Percentiles rank a stretch among this genome's conserved stretches.
phyloP scores from a whole-genome alignment of 2,797 vertebrate genomes.

The Molossus molossus region DNA sequence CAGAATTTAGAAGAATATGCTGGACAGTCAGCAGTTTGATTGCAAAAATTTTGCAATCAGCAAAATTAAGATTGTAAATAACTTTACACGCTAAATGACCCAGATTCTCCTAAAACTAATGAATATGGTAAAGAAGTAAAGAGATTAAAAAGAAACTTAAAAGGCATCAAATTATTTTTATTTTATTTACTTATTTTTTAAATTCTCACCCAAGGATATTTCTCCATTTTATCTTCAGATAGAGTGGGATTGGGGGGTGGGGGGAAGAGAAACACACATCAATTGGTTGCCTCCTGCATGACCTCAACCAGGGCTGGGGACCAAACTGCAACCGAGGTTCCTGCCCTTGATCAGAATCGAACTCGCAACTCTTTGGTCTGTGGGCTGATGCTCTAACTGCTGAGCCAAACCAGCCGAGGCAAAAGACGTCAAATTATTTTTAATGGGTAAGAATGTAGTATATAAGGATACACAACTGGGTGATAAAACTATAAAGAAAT shows the following conservation, averaged over 20 bases:
- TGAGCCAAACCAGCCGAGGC: too few relatives aligned
- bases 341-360: too few relatives aligned
- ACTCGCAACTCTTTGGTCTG: too few relatives aligned
- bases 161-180: slow-evolving; percentile 3
- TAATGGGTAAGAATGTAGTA: not conserved
- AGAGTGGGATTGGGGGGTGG: too few relatives aligned
- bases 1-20: slow-evolving; percentile 16
- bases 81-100: not conserved
- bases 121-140: not conserved
- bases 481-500: slow-evolving; percentile 32
- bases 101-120: not conserved
- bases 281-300: too few relatives aligned
- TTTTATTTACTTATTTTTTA: too few relatives aligned
- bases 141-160: slow-evolving; percentile 18
- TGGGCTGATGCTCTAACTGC: too few relatives aligned
- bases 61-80: slow-evolving; percentile 32
- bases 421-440: slow-evolving; percentile 19
- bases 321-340: too few relatives aligned
- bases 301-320: too few relatives aligned
- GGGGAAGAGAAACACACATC: too few relatives aligned
- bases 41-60: slow-evolving; percentile 4
- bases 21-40: not conserved
- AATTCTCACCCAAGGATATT: too few relatives aligned
- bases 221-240: too few relatives aligned
- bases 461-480: not conserved